Percentiles rank a stretch among this genome's conserved stretches.
phyloP scores from a whole-genome alignment of 2,797 vertebrate genomes.

The Danio jaintianensis region DNA sequence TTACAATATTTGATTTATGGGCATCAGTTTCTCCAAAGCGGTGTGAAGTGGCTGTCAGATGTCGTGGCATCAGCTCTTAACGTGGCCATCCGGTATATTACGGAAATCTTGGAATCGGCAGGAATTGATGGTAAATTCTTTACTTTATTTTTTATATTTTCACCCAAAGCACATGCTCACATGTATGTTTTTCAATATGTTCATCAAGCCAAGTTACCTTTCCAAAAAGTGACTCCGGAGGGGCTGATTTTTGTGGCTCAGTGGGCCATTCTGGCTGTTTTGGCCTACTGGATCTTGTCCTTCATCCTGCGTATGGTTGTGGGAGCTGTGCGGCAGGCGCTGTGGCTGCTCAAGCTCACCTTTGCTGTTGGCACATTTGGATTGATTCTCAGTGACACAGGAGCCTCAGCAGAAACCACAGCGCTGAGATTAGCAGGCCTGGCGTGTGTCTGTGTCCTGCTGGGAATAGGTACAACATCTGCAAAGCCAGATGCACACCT shows the following conservation, averaged over 20 bases:
- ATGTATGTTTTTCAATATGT: background rate
- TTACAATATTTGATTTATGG: background rate
- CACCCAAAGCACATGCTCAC: background rate
- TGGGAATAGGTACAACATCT: slow-evolving; percentile 64
- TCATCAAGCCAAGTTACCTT: slow-evolving; percentile 62
- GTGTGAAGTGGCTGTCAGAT: slow-evolving; percentile 48
- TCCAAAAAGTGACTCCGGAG: slow-evolving; percentile 68
- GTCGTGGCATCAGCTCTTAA: slow-evolving; percentile 57
- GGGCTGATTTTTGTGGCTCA: slow-evolving; percentile 71
- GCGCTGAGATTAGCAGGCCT: slow-evolving; percentile 69
- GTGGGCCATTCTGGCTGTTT: slow-evolving; percentile 72
- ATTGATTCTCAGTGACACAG: slow-evolving; percentile 71
- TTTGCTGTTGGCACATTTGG: slow-evolving; percentile 66
- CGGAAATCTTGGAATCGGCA: slow-evolving; percentile 50
- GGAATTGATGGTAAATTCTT: slow-evolving; percentile 55
- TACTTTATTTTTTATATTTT: background rate
- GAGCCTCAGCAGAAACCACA: slow-evolving; percentile 68
- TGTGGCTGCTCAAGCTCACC: slow-evolving; percentile 74
- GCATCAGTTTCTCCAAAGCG: slow-evolving; percentile 45
- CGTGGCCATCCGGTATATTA: slow-evolving; percentile 32
- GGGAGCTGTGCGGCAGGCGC: slow-evolving; percentile 64
- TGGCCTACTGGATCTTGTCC: slow-evolving; percentile 75
- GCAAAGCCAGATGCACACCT: slow-evolving; percentile 55
- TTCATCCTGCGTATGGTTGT: slow-evolving; percentile 64
- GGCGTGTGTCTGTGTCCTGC: slow-evolving; percentile 67